Base-by-base conservation (phyloP, 2,888 invertebrate species). In the Galeruca laticollis region DNA sequence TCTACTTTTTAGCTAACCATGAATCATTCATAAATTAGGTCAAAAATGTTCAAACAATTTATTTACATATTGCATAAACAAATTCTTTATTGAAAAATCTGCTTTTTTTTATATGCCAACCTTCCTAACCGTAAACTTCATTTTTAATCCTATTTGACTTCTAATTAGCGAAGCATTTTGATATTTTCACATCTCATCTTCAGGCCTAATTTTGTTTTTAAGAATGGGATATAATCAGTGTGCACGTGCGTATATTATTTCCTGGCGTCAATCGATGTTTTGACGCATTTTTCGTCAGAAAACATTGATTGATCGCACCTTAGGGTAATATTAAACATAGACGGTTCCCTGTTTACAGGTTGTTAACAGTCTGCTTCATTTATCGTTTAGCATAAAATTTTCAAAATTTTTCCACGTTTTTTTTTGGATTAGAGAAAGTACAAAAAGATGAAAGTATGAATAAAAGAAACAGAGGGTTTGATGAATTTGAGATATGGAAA, bases 261-360 rank as follows among this genome's bases (percentile, higher is more conserved):
- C 73, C 69, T 71, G 69, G 71, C 73, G 66, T 64, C 73, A 70
- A 56, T 54, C 49, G 47, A 31, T 56, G 66, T 62, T 65, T 63
- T 59, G 68, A 60, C 63, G 66, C 54, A 57, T 65, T 57, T 70
- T 65, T 70, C 51, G 54, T 51, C 33, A 43, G 31, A 35, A 60
- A 61, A 56, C 33, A 43, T 40, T 64, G 63, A 51, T 47, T 31
- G 31, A 64, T 49, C 8, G 52, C 40, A 15, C 52, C 26, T 60
- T 52, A 11, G 57, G 69, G 54, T 56, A 60, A 51, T 43, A 49
- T 21, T 26, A 31, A 31, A 18, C 49, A 47, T 26, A 54, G 15
- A 8, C 56, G 13, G 1, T 31, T n/a, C 13, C 10, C 26, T 10
- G 52, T 52, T 26, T 15, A 18, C 35, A 11, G 26, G 13, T 26